These are phyloP conservation scores for Papilio demoleus DNA, from an alignment of 2,888 invertebrate species.

Conservation along the genomic window DNA sequence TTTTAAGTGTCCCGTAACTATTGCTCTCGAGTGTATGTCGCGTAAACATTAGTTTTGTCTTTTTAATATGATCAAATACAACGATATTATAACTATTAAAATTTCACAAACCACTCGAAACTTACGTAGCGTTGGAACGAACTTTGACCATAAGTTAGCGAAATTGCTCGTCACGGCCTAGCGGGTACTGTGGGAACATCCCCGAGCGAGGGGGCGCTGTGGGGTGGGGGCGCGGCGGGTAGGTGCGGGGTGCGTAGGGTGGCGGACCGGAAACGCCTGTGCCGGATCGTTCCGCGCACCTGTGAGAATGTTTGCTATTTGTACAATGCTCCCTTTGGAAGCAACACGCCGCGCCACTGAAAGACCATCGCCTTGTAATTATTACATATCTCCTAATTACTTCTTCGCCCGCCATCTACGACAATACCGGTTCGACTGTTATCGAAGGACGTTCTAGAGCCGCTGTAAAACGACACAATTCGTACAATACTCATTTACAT, in stretches of 20 bases:
- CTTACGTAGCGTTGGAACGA: conserved; percentile 45
- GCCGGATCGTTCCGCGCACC: conserved; percentile 74
- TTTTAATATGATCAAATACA: neutral
- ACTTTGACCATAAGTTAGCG: conserved; percentile 65
- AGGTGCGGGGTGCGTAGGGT: conserved; percentile 69
- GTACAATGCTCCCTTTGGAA: conserved; percentile 57
- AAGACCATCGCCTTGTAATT: conserved; percentile 54
- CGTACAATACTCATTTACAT: conserved; percentile 33
- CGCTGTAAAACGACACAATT: conserved; percentile 31
- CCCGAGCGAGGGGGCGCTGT: conserved; percentile 52
- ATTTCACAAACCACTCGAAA: conserved; percentile 11
- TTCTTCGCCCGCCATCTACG: conserved; percentile 44
- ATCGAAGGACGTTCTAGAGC: conserved; percentile 39
- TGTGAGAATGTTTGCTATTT: conserved; percentile 77
- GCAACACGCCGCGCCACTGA: conserved; percentile 49
- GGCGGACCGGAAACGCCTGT: conserved; percentile 76
- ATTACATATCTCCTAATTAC: conserved; percentile 52
- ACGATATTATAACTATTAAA: neutral
- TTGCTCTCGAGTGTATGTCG: too few species aligned
- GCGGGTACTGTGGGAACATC: conserved; percentile 75
- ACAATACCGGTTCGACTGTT: conserved; percentile 44
- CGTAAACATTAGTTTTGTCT: too few species aligned
- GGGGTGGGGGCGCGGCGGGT: conserved; percentile 51
- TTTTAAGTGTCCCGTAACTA: too few species aligned
- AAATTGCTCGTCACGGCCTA: conserved; percentile 71